These are phyloP conservation scores for Craniophora ligustri DNA, from an alignment of 2,888 invertebrate species.

Conservation along the genomic window DNA sequence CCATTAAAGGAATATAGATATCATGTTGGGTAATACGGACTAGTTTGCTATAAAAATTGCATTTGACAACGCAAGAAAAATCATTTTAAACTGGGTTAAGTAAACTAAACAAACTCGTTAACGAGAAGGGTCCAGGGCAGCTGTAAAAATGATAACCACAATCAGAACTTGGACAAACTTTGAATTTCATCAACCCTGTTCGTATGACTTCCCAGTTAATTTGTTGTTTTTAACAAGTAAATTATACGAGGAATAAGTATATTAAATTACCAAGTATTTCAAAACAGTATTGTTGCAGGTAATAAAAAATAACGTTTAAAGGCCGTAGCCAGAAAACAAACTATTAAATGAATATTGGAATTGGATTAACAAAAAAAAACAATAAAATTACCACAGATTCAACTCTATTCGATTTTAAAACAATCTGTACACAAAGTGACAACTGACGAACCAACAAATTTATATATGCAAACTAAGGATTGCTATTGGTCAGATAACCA, in stretches of 20 bases:
- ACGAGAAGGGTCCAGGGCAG: conserved; percentile 25
- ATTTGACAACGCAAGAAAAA: conserved; percentile 9
- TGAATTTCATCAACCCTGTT: conserved; percentile 39
- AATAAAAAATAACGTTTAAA: no score
- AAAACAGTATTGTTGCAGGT: neutral
- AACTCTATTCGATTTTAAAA: no score
- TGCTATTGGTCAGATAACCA: conserved; percentile 31
- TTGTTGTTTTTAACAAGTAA: conserved; percentile 18
- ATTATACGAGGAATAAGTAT: neutral
- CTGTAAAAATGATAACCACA: conserved; percentile 38
- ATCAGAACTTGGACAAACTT: conserved; percentile 40
- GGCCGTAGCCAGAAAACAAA: no score
- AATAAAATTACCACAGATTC: no score
- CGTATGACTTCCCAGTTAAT: conserved; percentile 31
- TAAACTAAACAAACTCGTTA: conserved; percentile 17
- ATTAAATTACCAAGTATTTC: neutral
- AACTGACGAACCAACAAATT: no score
- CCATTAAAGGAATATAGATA: no score
- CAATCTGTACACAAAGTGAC: no score
- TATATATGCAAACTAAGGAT: no score
- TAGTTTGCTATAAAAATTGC: no score
- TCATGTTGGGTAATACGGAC: no score
- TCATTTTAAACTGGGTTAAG: conserved; percentile 22
- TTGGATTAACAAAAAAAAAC: no score
- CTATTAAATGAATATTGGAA: no score